A percentile compares a stretch with the other conserved stretches of the same genome.
These are phyloP conservation scores for Anolis apletophallus DNA, from an alignment of 2,797 vertebrate genomes.

Conservation along the genomic window DNA sequence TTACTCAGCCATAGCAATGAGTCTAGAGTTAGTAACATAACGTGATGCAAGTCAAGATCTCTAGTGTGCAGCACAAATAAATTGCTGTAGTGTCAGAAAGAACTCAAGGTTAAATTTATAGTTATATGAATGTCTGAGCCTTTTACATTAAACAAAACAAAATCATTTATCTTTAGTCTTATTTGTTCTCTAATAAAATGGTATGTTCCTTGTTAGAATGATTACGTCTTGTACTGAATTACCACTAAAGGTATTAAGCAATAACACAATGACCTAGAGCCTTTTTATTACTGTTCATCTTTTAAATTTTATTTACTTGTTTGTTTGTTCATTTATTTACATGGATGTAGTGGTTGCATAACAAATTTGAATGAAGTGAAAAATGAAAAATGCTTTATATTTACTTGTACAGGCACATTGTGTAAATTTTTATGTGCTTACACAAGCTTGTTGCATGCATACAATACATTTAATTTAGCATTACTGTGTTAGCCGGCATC, in stretches of 20 bases:
- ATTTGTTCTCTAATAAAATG: conserved; percentile 43
- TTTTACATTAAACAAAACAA: conserved; percentile 64
- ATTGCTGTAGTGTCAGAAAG: conserved; percentile 54
- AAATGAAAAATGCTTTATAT: not conserved
- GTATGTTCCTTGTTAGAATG: not conserved
- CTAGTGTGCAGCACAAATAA: conserved; percentile 46
- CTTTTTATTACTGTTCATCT: not conserved
- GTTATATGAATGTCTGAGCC: conserved; percentile 22
- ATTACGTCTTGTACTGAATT: conserved; percentile 12
- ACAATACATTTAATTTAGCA: not conserved
- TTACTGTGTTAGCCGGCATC: not conserved
- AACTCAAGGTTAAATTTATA: conserved; percentile 53
- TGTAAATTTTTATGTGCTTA: not conserved
- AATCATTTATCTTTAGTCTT: conserved; percentile 57
- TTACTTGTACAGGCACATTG: not conserved
- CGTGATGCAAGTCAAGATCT: conserved; percentile 58
- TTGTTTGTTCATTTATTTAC: not conserved
- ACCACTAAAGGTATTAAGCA: not conserved
- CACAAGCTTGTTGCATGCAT: too few species aligned
- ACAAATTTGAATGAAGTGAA: not conserved
- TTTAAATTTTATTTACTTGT: not conserved
- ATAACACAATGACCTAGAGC: not conserved
- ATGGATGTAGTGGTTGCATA: not conserved
- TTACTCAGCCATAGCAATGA: conserved; percentile 72
- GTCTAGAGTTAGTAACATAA: conserved; percentile 64